These are phyloP conservation scores for Dendropsophus ebraccatus DNA, from an alignment of 2,113 vertebrate genomes.

Conservation along the genomic window DNA sequence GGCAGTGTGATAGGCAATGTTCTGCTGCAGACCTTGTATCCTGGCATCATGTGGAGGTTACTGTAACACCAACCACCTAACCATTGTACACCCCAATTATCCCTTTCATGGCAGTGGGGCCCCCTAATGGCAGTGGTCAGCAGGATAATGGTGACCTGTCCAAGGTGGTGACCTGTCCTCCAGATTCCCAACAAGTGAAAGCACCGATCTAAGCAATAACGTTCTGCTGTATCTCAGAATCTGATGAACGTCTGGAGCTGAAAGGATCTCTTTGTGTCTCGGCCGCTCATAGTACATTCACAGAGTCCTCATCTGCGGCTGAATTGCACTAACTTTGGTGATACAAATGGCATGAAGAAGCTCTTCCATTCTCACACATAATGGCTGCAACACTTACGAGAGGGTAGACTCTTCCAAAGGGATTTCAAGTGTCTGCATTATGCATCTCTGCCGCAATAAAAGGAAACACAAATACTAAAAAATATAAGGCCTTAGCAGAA, in stretches of 20 bases:
- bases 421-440: slow-evolving; percentile 15
- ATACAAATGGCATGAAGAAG: not conserved
- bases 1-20: too few relatives aligned
- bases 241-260: not conserved
- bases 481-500: slow-evolving; percentile 16
- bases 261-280: not conserved
- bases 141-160: too few relatives aligned
- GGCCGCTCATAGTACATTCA: not conserved
- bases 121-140: too few relatives aligned
- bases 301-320: not conserved
- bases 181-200: not conserved
- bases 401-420: not conserved
- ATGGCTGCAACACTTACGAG: not conserved
- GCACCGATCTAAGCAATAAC: not conserved
- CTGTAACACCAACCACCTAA: too few relatives aligned
- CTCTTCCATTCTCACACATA: slow-evolving; percentile 7
- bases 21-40: too few relatives aligned
- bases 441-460: not conserved
- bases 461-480: slow-evolving; percentile 1
- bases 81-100: too few relatives aligned
- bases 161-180: too few relatives aligned
- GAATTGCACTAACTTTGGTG: not conserved
- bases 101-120: too few relatives aligned
- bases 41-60: too few relatives aligned
- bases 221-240: too few relatives aligned